Percentiles rank a stretch among this genome's conserved stretches.
phyloP scores from a whole-genome alignment of 2,113 vertebrate genomes.

The Odontesthes bonariensis region DNA sequence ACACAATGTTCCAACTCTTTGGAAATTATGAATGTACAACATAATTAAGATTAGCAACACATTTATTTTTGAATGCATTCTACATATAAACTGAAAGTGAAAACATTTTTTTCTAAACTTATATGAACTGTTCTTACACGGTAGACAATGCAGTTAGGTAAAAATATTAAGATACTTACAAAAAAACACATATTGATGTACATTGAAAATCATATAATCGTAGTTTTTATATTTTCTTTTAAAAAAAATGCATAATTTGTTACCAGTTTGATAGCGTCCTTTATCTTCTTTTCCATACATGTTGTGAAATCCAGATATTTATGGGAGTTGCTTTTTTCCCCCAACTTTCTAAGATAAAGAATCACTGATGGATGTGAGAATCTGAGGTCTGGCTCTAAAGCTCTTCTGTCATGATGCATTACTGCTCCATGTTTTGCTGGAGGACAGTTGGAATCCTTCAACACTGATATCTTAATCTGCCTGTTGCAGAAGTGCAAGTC shows the following conservation, averaged over 20 bases:
- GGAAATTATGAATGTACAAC: too few relatives aligned
- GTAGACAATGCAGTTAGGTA: too few relatives aligned
- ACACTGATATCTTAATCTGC: conserved; percentile 80
- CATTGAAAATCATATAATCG: too few relatives aligned
- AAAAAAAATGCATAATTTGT: conserved; percentile 6
- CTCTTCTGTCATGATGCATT: conserved; percentile 82
- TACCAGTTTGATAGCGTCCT: not conserved
- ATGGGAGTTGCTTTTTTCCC: conserved; percentile 71
- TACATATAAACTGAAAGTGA: too few relatives aligned
- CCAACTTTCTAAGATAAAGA: conserved; percentile 45
- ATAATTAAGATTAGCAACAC: too few relatives aligned
- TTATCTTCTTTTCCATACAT: conserved; percentile 3
- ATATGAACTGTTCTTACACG: too few relatives aligned
- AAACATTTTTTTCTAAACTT: too few relatives aligned
- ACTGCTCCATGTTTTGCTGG: conserved; percentile 60
- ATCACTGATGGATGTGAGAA: conserved; percentile 75
- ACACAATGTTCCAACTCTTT: too few relatives aligned
- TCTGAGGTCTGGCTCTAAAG: conserved; percentile 64
- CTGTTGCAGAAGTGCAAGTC: conserved; percentile 70
- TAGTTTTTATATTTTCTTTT: not conserved
- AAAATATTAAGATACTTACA: too few relatives aligned
- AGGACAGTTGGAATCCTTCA: conserved; percentile 74
- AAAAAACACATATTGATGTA: too few relatives aligned
- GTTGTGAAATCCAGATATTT: conserved; percentile 45
- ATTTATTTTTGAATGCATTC: too few relatives aligned